Conservation (phyloP, 2,797 vertebrate species). For the Hippoglossus hippoglossus region DNA sequence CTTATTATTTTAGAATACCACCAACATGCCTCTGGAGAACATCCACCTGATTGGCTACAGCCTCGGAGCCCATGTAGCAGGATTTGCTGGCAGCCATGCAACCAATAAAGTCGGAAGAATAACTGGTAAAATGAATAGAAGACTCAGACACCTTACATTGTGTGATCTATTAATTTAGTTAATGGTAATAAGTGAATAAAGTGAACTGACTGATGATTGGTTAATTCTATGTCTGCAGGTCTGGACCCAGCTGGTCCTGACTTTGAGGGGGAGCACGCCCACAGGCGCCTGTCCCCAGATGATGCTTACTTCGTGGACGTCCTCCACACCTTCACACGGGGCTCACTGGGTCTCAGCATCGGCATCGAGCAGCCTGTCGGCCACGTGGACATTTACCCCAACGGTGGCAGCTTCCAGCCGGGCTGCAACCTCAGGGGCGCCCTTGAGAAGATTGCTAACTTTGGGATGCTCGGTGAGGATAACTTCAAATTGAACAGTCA, state of each 20-base stretch:
- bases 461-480: conserved; percentile 82
- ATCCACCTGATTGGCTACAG: conserved; percentile 88
- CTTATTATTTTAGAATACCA: conserved; percentile 72
- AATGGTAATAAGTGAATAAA: background rate
- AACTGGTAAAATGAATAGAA: conserved; percentile 76
- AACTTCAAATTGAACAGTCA: background rate
- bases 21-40: conserved; percentile 80
- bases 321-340: conserved; percentile 84
- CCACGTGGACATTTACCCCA: conserved; percentile 86
- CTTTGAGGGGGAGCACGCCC: conserved; percentile 83
- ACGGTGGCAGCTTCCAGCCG: conserved; percentile 85
- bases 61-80: conserved; percentile 87
- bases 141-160: background rate
- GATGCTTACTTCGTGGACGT: conserved; percentile 86
- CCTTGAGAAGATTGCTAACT: conserved; percentile 81
- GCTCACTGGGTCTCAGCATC: conserved; percentile 84
- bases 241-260: conserved; percentile 85
- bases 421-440: conserved; percentile 84
- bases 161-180: background rate
- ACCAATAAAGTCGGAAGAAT: conserved; percentile 85
- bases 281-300: conserved; percentile 83
- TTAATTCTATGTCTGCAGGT: conserved; percentile 63
- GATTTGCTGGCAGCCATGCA: conserved; percentile 84
- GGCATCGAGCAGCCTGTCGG: conserved; percentile 86
- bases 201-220: background rate